Base-by-base conservation (phyloP, 2,797 vertebrate species). In the Danio tinwini region DNA sequence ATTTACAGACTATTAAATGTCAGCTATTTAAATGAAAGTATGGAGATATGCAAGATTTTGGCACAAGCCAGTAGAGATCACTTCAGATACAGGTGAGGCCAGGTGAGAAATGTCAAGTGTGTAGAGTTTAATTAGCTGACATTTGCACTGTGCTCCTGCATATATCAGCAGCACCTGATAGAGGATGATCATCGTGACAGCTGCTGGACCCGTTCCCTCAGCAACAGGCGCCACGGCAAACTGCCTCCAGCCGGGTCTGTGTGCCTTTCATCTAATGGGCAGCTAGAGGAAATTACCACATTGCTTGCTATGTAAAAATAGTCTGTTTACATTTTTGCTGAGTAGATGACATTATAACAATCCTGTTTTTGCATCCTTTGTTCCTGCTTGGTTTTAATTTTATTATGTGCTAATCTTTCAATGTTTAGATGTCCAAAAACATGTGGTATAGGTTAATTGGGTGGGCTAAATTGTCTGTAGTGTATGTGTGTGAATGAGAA, bases 61-160 rank as follows among this genome's bases (percentile, higher is more conserved):
- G 53, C 37, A 17, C 5, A 14, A 72, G 29, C 29, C 29, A 29
- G 29, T 29, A 29, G 29, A 29, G 29, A 29, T 3, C 29, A 29
- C 29, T 29, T 29, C 29, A 29, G 29, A 29, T 29, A 82, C 78
- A 63, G 81, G 82, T 83, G 79, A 50, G 83, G 78, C 65, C 82
- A 68, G 21, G 65, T 82, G 72, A 82, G 87, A 92, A 93, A 93
- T 91, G 92, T 92, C 87, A 74, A 65, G 55, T 65, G 5, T 93
- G 91, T 91, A 88, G 85, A 63, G 81, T 88, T 88, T 93, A 93
- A 93, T 92, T 92, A 92, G 91, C 81, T 92, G 92, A 91, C 91
- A 94, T 93, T 92, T 92, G 82, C 87, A 44, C 45, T 52, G 64
- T 40, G 39, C 37, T 40, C 2, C 50, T 17, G 39, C 11, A 29